Conservation (phyloP, 1,140 invertebrate species). For the Temnothorax nylanderi region DNA sequence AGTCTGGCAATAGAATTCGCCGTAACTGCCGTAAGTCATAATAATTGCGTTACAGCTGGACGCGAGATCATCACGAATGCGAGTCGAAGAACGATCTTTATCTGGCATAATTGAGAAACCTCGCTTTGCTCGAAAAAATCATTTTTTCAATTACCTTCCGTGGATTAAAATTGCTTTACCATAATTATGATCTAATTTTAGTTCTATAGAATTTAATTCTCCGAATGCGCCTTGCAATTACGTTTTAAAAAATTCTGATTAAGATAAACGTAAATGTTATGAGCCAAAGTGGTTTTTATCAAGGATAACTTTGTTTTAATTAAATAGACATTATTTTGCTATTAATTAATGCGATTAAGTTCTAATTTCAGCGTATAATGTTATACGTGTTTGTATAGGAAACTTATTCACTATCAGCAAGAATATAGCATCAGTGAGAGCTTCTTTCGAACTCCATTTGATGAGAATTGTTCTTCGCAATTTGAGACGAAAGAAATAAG, state of each 20-base stretch:
- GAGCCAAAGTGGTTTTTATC: background rate
- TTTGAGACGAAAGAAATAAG: too few relatives aligned
- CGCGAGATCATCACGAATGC: background rate
- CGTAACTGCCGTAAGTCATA: background rate
- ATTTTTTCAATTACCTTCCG: background rate
- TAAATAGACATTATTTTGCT: background rate
- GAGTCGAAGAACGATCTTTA: slow-evolving; percentile 6
- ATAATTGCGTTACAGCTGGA: slow-evolving; percentile 35
- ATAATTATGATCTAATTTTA: background rate
- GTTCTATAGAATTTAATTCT: background rate
- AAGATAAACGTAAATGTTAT: background rate
- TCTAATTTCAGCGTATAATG: background rate
- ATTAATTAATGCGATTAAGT: background rate
- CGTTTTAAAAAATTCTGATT: background rate
- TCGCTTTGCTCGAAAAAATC: background rate
- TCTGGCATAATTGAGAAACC: slow-evolving; percentile 1
- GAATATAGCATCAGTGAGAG: background rate
- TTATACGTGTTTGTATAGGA: background rate
- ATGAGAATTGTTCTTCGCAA: background rate
- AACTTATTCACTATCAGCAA: background rate
- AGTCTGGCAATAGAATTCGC: background rate
- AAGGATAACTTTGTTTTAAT: background rate
- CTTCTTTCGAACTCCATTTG: background rate
- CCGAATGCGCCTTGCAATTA: background rate
- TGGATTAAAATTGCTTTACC: background rate